Conservation (phyloP, 2,888 invertebrate genomes). For the Epirrita christyi region DNA sequence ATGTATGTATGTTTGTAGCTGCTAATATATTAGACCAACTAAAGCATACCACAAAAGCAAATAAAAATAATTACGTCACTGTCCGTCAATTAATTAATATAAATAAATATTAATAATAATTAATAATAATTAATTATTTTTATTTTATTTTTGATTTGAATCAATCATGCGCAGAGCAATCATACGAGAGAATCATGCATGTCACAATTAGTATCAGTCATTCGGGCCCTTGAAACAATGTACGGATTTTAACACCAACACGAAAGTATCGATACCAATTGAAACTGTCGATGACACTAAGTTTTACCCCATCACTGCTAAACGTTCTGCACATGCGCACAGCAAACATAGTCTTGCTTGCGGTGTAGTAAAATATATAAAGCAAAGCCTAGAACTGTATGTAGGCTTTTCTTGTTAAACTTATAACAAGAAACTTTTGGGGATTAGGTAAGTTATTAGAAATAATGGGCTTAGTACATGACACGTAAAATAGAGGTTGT, state of each 20-base stretch:
- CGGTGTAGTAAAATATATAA: slow-evolving; percentile 57
- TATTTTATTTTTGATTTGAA: too few species aligned
- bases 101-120: too few species aligned
- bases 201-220: too few species aligned
- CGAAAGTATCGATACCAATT: slow-evolving; percentile 25
- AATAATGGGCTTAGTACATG: slow-evolving; percentile 12
- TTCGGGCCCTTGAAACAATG: too few species aligned
- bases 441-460: slow-evolving; percentile 19
- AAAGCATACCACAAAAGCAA: too few species aligned
- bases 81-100: too few species aligned
- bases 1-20: too few species aligned
- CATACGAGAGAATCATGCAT: too few species aligned
- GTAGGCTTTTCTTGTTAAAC: slow-evolving; percentile 25
- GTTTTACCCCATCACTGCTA: slow-evolving; percentile 50
- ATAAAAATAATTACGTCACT: too few species aligned
- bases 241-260: neutral
- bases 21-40: too few species aligned
- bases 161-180: too few species aligned
- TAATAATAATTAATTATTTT: too few species aligned
- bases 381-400: slow-evolving; percentile 26
- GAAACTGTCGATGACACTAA: neutral
- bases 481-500: neutral
- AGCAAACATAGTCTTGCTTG: slow-evolving; percentile 43
- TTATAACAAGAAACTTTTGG: slow-evolving; percentile 20
- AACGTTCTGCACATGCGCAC: slow-evolving; percentile 65